phyloP scores from a whole-genome alignment of 1,140 invertebrate species.

The Drosophila nebulosa region DNA sequence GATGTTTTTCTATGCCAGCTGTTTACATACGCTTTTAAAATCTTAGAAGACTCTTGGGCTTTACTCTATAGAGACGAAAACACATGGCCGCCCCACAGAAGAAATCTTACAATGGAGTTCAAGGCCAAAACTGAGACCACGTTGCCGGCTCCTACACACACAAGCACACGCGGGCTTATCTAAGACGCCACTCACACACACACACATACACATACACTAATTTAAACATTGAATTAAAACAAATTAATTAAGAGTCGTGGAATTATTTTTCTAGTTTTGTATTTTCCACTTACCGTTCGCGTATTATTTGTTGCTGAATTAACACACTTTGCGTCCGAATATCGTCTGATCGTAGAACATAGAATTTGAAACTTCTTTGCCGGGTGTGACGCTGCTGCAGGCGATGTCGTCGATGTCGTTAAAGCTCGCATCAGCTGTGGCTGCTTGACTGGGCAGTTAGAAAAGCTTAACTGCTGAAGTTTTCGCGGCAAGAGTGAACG shows the following conservation, averaged over 20 bases:
- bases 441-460: constrained; percentile 5
- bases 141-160: neutral
- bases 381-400: constrained; percentile 7
- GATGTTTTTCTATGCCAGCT: no score
- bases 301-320: constrained; percentile 1
- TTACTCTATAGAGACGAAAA: no score
- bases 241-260: neutral
- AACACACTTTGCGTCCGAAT: constrained; percentile 7
- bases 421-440: constrained; percentile 2
- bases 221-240: neutral
- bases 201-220: neutral
- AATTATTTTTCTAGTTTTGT: neutral
- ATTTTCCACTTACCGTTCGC: constrained; percentile 17
- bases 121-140: neutral
- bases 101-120: neutral
- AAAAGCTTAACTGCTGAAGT: neutral
- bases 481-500: constrained; percentile 21
- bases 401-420: neutral
- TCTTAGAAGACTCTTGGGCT: neutral
- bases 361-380: neutral
- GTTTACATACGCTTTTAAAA: no score
- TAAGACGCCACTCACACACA: neutral
- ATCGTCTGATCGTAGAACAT: constrained; percentile 40
- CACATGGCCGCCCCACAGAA: neutral
- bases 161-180: neutral